Evolutionary conservation across 1,140 invertebrate genomes (phyloP).

Genomic region (Microplitis mediator): DNA sequence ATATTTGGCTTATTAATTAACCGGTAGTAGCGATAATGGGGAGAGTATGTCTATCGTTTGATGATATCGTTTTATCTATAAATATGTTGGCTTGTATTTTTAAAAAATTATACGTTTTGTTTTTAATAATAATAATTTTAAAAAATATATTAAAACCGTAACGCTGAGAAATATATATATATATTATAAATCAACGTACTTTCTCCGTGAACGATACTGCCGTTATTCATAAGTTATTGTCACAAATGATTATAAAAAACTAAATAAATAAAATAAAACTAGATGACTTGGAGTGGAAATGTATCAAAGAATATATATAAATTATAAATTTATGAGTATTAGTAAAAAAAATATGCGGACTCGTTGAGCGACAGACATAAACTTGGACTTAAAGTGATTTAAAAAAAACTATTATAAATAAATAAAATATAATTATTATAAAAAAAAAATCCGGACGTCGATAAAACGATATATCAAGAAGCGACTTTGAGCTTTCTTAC

Average conservation of each 20-base stretch:
- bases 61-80: conserved; percentile 1
- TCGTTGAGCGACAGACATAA: neutral
- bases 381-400: neutral
- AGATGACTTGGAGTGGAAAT: conserved; percentile 1
- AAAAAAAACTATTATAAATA: conserved; percentile 20
- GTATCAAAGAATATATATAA: neutral
- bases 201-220: conserved; percentile 52
- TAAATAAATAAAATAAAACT: conserved; percentile 27
- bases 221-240: conserved; percentile 37
- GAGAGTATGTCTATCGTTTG: conserved; percentile 27
- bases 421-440: conserved; percentile 1
- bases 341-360: neutral
- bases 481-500: conserved; percentile 11
- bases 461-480: conserved; percentile 9
- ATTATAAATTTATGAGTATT: neutral
- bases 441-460: neutral
- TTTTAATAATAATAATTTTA: neutral
- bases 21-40: conserved; percentile 30
- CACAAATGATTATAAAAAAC: conserved; percentile 12
- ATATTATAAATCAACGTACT: conserved; percentile 39
- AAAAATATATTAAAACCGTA: neutral
- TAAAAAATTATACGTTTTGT: neutral
- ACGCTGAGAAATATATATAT: conserved; percentile 26
- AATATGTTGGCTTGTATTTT: conserved; percentile 12
- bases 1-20: conserved; percentile 3